Percentiles rank a stretch among this genome's conserved stretches.
These are phyloP conservation scores for Galleria mellonella DNA, from an alignment of 1,140 invertebrate species.

Conservation along the genomic window DNA sequence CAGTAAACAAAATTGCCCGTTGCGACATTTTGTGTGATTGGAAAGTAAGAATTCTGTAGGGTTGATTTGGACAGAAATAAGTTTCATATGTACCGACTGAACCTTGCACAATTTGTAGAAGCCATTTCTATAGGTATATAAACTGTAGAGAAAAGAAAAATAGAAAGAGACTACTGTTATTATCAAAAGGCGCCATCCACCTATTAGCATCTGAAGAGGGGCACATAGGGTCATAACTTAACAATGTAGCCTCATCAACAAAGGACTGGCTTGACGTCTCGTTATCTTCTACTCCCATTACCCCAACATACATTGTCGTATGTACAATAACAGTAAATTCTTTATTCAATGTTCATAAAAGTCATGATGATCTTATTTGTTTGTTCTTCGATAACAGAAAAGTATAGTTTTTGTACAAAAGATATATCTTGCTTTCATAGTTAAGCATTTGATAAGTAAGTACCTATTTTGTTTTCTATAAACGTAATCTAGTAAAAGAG, in stretches of 20 bases:
- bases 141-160: no score
- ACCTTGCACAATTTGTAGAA: no score
- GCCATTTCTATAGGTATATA: no score
- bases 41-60: constrained; percentile 7
- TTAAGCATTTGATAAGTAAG: no score
- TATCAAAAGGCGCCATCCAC: constrained; percentile 38
- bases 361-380: constrained; percentile 6
- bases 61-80: no score
- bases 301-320: constrained; percentile 13
- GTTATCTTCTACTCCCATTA: constrained; percentile 38
- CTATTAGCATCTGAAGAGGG: constrained; percentile 54
- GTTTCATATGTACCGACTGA: no score
- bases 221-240: constrained; percentile 30
- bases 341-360: constrained; percentile 11
- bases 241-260: constrained; percentile 50
- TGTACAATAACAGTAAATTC: constrained; percentile 8
- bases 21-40: constrained; percentile 44
- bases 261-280: constrained; percentile 49
- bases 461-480: no score
- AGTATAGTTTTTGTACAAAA: not conserved
- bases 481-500: no score
- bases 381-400: not conserved
- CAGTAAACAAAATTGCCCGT: constrained; percentile 59
- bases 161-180: no score
- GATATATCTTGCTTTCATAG: no score